Evolutionary conservation across 35 echinoderm and acorn worm species (phyloP), one percentile per base, ranked within the genome.

Genomic region (Ophioderma brevispina): DNA sequence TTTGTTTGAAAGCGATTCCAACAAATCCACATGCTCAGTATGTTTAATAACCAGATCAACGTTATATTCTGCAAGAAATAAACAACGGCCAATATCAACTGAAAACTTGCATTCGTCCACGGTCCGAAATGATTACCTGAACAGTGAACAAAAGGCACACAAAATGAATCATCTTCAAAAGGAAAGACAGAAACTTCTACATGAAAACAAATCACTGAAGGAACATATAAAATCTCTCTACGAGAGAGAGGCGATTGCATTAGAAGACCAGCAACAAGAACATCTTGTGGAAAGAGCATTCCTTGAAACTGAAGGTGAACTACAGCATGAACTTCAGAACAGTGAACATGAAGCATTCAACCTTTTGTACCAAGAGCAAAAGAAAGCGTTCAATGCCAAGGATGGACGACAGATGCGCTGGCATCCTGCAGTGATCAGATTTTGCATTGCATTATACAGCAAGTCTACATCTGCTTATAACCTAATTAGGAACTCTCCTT

Each of bases 401-500:
- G 80, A 90, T 42, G 36, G 43, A 0, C 90, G 87, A 75, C 82
- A 86, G n/a, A 89, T 86, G 39, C 31, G 95, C 37, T 93, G 95
- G 91, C 95, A 97, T 76, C 95, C 95, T 49, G 88, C 84, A 13
- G 78, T 97, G 0, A 39, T 97, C 4, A 79, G 84, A 40, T 87
- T 93, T 85, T 92, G 91, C 25, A 91, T 93, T 13, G 91, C 91
- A 11, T 42, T 97, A 11, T 75, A 92, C 33, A 81, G 40, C 10
- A 97, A 91, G 78, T 97, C 95, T 19, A 37, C 84, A 34, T 11
- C 91, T 34, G 88, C 91, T 10, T 94, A 97, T 46, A 86, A 88
- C 23, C 21, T 97, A 0, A n/a, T 97, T 0, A 31, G 88, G 1
- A 34, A 87, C 10, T 55, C 91, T 4, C 87, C 78, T 0, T 93